These are phyloP conservation scores for Chrysaora quinquecirrha DNA, from an alignment of 30 jellyfish, hydroid and myxozoan genomes.

Conservation along the genomic window DNA sequence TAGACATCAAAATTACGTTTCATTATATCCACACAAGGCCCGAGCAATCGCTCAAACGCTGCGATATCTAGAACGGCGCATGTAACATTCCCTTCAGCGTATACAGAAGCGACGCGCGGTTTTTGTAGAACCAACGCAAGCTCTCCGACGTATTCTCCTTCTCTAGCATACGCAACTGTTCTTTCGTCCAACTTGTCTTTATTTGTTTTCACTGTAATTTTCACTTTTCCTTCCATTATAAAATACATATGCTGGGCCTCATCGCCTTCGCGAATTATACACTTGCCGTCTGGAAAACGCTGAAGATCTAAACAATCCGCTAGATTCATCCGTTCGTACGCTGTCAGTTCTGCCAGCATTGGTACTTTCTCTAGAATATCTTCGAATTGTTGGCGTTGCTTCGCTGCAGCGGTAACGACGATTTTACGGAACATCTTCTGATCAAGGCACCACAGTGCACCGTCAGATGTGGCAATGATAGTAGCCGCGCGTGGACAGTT, in stretches of 20 bases:
- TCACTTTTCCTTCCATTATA: conserved; percentile 89
- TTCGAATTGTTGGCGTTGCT: conserved; percentile 80
- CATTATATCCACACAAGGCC: conserved; percentile 98
- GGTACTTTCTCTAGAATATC: conserved; percentile 84
- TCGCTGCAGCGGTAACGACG: conserved; percentile 94
- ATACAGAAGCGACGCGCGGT: conserved; percentile 99
- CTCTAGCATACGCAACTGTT: conserved; percentile 73
- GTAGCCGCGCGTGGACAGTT: conserved; percentile 99
- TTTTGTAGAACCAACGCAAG: conserved; percentile 85
- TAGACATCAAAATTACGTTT: conserved; percentile 83
- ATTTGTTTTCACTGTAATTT: conserved; percentile 71
- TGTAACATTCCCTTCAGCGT: conserved; percentile 73
- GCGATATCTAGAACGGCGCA: conserved; percentile 89
- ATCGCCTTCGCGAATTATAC: conserved; percentile 87
- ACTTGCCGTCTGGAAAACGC: conserved; percentile 56
- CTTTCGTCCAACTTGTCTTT: conserved; percentile 65
- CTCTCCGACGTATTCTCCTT: conserved; percentile 96
- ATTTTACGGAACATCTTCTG: conserved; percentile 89
- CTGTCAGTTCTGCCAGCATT: conserved; percentile 80
- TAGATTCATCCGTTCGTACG: conserved; percentile 93
- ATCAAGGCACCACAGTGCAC: conserved; percentile 96
- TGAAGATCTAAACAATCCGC: conserved; percentile 89
- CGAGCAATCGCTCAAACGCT: conserved; percentile 96
- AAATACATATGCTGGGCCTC: conserved; percentile 87
- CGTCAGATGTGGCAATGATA: conserved; percentile 83